Percentiles rank a stretch among this genome's conserved stretches.
These are phyloP conservation scores for Arge pagana DNA, from an alignment of 2,888 invertebrate species.

Conservation along the genomic window DNA sequence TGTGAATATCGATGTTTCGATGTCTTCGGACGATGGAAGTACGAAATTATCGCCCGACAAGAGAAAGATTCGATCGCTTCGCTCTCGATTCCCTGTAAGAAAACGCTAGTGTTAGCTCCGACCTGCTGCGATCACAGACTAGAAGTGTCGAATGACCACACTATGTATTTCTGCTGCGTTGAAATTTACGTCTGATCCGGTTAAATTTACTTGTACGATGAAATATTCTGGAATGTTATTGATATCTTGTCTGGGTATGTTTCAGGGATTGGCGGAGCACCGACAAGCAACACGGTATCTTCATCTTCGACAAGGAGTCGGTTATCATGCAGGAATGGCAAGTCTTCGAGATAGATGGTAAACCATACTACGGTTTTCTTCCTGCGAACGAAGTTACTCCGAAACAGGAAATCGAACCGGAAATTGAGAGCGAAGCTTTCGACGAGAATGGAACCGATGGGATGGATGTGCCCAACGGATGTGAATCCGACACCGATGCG, in stretches of 20 bases:
- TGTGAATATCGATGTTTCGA: no score
- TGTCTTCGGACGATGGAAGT: no score
- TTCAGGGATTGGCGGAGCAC: slow-evolving; percentile 44
- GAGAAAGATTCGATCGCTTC: no score
- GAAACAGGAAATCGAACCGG: slow-evolving; percentile 12
- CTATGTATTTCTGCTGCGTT: no score
- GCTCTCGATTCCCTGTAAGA: no score
- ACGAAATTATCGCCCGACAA: no score
- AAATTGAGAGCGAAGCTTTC: slow-evolving; percentile 3
- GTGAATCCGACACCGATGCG: slow-evolving; percentile 16
- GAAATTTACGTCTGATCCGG: no score
- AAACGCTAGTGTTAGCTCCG: no score
- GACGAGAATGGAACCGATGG: neutral
- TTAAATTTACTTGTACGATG: neutral
- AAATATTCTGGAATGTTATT: slow-evolving; percentile 3
- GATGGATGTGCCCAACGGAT: slow-evolving; percentile 19
- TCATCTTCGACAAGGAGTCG: slow-evolving; percentile 51
- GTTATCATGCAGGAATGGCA: slow-evolving; percentile 56
- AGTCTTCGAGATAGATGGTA: slow-evolving; percentile 55
- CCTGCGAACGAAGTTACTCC: slow-evolving; percentile 46
- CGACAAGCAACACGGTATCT: slow-evolving; percentile 44
- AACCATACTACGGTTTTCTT: slow-evolving; percentile 54
- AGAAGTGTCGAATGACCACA: no score
- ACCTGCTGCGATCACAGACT: no score
- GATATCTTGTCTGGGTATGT: slow-evolving; percentile 37